Percentiles rank a stretch among this genome's conserved stretches.
Conservation (phyloP, 1,140 invertebrate genomes). For the Sipha flava region DNA sequence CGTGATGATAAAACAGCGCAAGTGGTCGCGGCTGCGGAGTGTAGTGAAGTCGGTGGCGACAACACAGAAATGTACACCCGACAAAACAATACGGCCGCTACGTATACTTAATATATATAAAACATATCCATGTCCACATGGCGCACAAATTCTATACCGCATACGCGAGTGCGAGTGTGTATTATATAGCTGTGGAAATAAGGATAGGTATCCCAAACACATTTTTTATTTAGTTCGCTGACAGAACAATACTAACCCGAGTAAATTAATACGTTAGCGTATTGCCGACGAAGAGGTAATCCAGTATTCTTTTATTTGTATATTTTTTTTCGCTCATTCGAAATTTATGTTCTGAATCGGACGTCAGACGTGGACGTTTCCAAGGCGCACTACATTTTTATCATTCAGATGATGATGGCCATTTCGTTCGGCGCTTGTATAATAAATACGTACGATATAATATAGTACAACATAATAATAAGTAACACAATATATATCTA, state of each 20-base stretch:
- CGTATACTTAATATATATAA: background rate
- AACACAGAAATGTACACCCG: background rate
- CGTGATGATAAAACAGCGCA: background rate
- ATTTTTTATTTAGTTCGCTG: background rate
- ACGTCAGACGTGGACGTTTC: background rate
- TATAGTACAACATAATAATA: too few species aligned
- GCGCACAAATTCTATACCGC: background rate
- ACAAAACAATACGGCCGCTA: too few species aligned
- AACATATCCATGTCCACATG: background rate
- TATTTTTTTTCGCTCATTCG: background rate
- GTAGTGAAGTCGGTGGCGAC: too few species aligned
- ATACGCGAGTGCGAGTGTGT: background rate
- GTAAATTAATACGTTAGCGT: conserved; percentile 15
- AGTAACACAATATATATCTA: too few species aligned
- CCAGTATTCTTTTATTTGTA: background rate
- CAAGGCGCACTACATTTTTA: background rate
- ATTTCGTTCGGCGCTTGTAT: too few species aligned
- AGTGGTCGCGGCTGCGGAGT: too few species aligned
- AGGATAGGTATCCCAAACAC: background rate
- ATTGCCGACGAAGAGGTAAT: background rate
- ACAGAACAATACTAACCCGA: conserved; percentile 15
- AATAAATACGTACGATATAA: background rate
- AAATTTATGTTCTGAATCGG: background rate
- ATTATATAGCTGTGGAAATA: background rate
- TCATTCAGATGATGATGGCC: background rate